phyloP scores from a whole-genome alignment of 2,888 invertebrate genomes.

The Eueremaeus valkanovi region DNA sequence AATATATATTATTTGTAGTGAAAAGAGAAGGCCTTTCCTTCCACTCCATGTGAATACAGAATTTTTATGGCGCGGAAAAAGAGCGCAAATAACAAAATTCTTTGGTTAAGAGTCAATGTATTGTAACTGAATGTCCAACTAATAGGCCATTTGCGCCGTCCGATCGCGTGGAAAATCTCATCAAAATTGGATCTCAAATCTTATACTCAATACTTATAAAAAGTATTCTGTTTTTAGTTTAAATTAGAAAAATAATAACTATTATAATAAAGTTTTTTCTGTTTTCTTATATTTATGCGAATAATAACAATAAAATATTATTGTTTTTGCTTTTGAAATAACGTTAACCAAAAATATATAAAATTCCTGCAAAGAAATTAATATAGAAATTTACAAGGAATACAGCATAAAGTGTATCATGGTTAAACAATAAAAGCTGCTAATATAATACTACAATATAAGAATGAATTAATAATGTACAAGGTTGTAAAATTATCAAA shows the following conservation, averaged over 20 bases:
- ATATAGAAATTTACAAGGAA: no score
- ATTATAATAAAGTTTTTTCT: no score
- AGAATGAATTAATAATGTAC: no score
- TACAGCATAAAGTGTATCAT: no score
- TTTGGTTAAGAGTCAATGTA: conserved; percentile 23
- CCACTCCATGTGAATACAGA: background rate
- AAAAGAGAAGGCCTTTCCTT: background rate
- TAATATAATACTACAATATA: no score
- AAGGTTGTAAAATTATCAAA: no score
- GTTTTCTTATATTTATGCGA: background rate
- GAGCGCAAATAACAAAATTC: conserved; percentile 31
- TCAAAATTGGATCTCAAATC: conserved; percentile 27
- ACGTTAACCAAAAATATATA: no score
- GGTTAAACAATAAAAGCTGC: no score
- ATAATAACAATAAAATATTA: background rate
- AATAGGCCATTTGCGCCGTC: conserved; percentile 23
- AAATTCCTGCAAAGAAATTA: no score
- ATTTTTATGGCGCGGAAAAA: conserved; percentile 20
- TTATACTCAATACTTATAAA: background rate
- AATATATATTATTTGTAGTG: conserved; percentile 12
- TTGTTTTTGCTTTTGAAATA: no score
- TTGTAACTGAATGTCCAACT: conserved; percentile 18
- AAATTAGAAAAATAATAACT: no score
- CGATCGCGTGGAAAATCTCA: conserved; percentile 18
- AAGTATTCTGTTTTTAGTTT: background rate